These are phyloP conservation scores for Poecile montanus DNA, from an alignment of 2,797 vertebrate species.

Conservation along the genomic window DNA sequence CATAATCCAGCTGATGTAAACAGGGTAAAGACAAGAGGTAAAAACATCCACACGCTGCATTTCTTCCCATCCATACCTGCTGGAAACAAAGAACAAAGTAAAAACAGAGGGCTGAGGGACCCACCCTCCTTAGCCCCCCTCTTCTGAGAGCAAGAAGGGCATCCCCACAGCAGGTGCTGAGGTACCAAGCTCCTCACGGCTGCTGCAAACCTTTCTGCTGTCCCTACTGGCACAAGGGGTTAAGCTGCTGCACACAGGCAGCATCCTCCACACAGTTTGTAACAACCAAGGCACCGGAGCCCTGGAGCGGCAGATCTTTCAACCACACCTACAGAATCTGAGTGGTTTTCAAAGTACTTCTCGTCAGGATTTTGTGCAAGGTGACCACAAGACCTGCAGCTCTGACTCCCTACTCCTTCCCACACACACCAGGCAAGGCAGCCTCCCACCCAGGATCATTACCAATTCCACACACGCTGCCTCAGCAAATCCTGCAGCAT, in stretches of 20 bases:
- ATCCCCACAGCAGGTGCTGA: not conserved
- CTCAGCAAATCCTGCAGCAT: not conserved
- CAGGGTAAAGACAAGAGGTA: conserved; percentile 84
- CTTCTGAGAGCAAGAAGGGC: not conserved
- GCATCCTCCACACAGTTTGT: not conserved
- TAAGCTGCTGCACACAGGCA: not conserved
- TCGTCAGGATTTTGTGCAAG: not conserved
- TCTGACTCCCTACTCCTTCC: not conserved
- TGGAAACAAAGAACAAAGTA: conserved; percentile 38
- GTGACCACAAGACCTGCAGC: not conserved
- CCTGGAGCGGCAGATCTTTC: not conserved
- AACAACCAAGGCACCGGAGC: not conserved
- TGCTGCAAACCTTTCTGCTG: not conserved
- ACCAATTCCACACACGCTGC: not conserved
- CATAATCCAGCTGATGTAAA: conserved; percentile 88
- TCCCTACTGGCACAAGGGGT: not conserved
- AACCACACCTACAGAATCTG: not conserved
- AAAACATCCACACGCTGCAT: conserved; percentile 87
- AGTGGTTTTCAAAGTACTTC: not conserved
- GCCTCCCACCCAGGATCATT: not conserved
- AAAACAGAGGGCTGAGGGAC: not conserved
- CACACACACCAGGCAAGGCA: not conserved
- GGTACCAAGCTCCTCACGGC: not conserved
- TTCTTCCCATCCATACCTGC: conserved; percentile 81
- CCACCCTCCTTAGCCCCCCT: accelerated